These are phyloP conservation scores for Noctuana brunneofusca DNA, from an alignment of 2,888 invertebrate species.

Conservation along the genomic window DNA sequence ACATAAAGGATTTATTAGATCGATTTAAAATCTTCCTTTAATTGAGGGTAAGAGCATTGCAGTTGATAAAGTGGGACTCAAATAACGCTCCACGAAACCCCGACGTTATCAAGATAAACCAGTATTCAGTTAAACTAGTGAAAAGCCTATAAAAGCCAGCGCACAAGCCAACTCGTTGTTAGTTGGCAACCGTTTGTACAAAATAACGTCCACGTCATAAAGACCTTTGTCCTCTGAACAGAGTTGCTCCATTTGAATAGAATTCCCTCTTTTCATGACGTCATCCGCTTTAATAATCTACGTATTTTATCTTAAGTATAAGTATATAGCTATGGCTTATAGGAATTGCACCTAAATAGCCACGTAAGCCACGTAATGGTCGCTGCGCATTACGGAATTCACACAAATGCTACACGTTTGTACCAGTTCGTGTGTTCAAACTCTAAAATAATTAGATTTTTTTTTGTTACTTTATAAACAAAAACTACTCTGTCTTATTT, in stretches of 20 bases:
- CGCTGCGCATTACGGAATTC: not conserved
- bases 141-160: slow-evolving; percentile 30
- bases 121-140: slow-evolving; percentile 25
- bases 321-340: not conserved
- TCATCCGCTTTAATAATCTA: slow-evolving; percentile 18
- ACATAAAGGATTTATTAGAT: not conserved
- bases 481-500: too few species aligned
- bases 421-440: not conserved
- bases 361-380: not conserved
- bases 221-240: slow-evolving; percentile 28
- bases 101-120: slow-evolving; percentile 18
- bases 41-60: slow-evolving; percentile 41
- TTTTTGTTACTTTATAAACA: too few species aligned
- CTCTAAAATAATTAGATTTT: too few species aligned
- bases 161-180: slow-evolving; percentile 24
- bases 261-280: slow-evolving; percentile 20
- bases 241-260: slow-evolving; percentile 29
- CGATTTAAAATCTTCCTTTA: slow-evolving; percentile 21
- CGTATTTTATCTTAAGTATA: slow-evolving; percentile 7
- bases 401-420: not conserved
- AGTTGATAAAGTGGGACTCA: slow-evolving; percentile 36
- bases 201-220: slow-evolving; percentile 29
- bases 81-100: slow-evolving; percentile 30
- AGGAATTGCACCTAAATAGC: not conserved
- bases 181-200: slow-evolving; percentile 32